Percentiles rank a stretch among this genome's conserved stretches.
Evolutionary conservation across 2,113 vertebrate species (phyloP).

Genomic region (Hemichromis elongatus): DNA sequence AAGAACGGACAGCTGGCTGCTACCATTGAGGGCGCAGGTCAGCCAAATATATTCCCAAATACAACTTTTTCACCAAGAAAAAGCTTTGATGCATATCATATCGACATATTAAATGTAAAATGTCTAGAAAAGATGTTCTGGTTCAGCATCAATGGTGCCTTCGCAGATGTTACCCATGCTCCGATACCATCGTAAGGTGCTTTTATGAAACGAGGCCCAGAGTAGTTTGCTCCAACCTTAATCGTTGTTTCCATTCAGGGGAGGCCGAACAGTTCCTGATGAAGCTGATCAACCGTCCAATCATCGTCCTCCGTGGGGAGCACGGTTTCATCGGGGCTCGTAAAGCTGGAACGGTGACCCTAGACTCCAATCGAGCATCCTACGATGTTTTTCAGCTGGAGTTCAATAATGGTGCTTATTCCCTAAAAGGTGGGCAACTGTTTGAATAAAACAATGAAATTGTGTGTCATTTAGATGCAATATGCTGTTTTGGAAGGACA

Average conservation of each 20-base stretch:
- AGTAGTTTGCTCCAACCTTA: neutral
- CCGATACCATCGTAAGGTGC: neutral
- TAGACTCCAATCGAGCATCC: slow-evolving; percentile 91
- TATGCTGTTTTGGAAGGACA: neutral
- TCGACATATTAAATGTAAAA: neutral
- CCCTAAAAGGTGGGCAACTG: slow-evolving; percentile 79
- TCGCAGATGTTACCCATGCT: neutral
- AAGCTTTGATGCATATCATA: neutral
- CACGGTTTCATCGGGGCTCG: slow-evolving; percentile 96
- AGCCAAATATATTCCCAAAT: slow-evolving; percentile 19
- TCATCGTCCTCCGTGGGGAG: slow-evolving; percentile 92
- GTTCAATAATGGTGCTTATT: slow-evolving; percentile 86
- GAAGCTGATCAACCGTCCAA: slow-evolving; percentile 95
- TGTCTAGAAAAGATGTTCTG: neutral
- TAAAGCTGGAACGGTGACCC: slow-evolving; percentile 83
- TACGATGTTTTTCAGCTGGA: slow-evolving; percentile 94
- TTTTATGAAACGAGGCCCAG: neutral
- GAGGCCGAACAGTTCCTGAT: slow-evolving; percentile 89
- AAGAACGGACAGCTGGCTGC: slow-evolving; percentile 95
- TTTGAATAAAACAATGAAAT: neutral
- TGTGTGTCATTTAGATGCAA: neutral
- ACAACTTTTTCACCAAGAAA: neutral
- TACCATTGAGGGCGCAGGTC: slow-evolving; percentile 84
- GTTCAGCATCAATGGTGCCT: neutral
- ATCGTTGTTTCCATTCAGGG: slow-evolving; percentile 56